Evolutionary conservation across 2,797 vertebrate species (phyloP), one percentile per base, ranked within the genome.

Genomic region (Chiloscyllium punctatum): DNA sequence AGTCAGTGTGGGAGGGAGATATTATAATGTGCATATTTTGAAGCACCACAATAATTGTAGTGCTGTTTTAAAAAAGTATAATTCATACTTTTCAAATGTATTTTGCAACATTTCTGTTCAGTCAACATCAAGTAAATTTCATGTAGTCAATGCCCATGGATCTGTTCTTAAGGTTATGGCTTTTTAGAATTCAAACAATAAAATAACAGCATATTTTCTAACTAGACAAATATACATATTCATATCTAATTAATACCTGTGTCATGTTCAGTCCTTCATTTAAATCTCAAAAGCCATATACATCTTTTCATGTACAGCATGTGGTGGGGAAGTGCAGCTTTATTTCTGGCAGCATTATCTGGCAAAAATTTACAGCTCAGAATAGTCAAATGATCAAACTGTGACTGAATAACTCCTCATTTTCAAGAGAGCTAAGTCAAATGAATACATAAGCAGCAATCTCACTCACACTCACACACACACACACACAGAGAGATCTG

Each of bases 321-420:
- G 69, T 77, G 71, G 42, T 95, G 15, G 42, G 94, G 57, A 57
- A 53, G 37, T 95, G 71, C 8, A 57, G 42, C 51, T 16, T 77
- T 74, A 8, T 42, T 77, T 77, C 94, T 69, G 90, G 62, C 94
- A 74, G 71, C 71, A 57, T 95, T 95, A 77, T 57, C 71, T 74
- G 71, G 27, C 42, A 95, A 77, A 72, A 94, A 33, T 94, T 95
- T 95, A 95, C 30, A 74, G 94, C 71, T 71, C 69, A 53, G 71
- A 72, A 72, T 48, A 30, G 69, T 95, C 94, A 72, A 51, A 74
- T 51, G 42, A 33, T 18, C 92, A 94, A 94, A 74, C 48, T 77
- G 94, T 77, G 72, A 18, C 71, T 53, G 90, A 92, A 92, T 92
- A 92, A 69, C n/a, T 69, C 37, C 2, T 21, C n/a, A 11, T 23